These are phyloP conservation scores for Hemitrygon akajei DNA, from an alignment of 2,797 vertebrate genomes.

Conservation along the genomic window DNA sequence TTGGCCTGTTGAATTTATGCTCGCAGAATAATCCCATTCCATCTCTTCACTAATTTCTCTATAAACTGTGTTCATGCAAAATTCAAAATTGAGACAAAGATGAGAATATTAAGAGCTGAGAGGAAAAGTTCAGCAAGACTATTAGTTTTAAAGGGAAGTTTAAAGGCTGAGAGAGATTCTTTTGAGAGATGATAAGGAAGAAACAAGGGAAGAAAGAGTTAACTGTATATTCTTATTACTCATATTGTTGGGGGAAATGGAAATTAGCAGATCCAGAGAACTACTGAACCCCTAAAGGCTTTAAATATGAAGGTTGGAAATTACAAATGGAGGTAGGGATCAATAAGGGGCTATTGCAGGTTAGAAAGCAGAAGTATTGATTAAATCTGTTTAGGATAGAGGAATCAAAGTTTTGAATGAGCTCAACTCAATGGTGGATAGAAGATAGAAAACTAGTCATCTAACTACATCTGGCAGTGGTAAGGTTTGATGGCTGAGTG, in stretches of 20 bases:
- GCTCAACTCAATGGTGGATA: too few species aligned
- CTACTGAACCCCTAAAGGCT: neutral
- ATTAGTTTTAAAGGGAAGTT: neutral
- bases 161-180: neutral
- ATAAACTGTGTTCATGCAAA: neutral
- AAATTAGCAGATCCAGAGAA: neutral
- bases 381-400: too few species aligned
- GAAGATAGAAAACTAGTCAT: too few species aligned
- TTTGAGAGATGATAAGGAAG: neutral
- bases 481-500: too few species aligned
- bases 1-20: too few species aligned
- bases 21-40: too few species aligned
- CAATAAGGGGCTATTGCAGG: neutral
- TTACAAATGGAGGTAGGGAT: neutral
- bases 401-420: too few species aligned
- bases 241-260: neutral
- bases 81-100: neutral
- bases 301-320: neutral
- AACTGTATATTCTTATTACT: neutral
- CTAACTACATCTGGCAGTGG: too few species aligned
- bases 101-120: neutral
- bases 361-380: neutral
- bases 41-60: too few species aligned
- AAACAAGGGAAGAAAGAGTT: neutral
- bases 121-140: neutral